Conservation (phyloP, 2,888 invertebrate species). For the Vanessa cardui region DNA sequence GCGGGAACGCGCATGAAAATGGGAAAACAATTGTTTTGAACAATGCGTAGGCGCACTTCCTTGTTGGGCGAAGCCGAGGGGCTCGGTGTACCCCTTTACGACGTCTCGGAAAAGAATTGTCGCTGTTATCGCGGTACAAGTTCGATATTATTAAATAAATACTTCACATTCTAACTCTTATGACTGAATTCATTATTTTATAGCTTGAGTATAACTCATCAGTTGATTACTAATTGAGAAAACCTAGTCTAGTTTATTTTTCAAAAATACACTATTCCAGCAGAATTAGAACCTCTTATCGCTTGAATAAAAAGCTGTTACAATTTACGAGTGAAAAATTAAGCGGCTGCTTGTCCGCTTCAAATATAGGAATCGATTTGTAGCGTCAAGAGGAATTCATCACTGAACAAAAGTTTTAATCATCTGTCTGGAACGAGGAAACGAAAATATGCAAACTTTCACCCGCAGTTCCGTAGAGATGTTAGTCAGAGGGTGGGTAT, state of each 20-base stretch:
- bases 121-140: not conserved
- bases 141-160: not conserved
- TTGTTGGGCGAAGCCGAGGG: conserved; percentile 41
- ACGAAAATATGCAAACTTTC: conserved; percentile 46
- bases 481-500: conserved; percentile 48
- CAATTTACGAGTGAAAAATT: not conserved
- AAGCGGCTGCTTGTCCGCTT: not conserved
- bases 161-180: not conserved
- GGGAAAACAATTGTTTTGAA: conserved; percentile 67
- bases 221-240: no score
- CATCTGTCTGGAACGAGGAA: conserved; percentile 31
- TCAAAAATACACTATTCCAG: no score
- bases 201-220: no score
- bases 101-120: conserved; percentile 1
- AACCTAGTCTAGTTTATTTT: no score
- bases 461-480: conserved; percentile 38
- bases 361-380: not conserved
- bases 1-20: conserved; percentile 55
- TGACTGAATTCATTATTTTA: no score
- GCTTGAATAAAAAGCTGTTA: no score
- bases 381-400: not conserved
- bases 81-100: conserved; percentile 15
- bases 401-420: conserved; percentile 24
- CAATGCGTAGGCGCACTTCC: conserved; percentile 61
- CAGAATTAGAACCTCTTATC: no score